phyloP scores from a whole-genome alignment of 1,140 invertebrate species.

The Drosophila bocqueti region DNA sequence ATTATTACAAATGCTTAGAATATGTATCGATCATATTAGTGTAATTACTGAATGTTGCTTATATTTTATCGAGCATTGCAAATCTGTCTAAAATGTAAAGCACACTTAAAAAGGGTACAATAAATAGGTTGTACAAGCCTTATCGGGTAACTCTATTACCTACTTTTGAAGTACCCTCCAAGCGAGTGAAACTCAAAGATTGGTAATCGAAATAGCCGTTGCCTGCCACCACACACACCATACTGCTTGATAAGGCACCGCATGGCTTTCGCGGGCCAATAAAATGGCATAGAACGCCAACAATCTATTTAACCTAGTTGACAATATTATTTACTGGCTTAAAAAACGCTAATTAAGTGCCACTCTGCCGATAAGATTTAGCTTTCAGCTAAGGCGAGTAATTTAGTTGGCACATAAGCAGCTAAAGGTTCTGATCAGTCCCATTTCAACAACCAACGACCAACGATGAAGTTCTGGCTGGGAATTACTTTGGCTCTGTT shows the following conservation, averaged over 20 bases:
- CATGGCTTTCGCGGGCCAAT: slow-evolving; percentile 26
- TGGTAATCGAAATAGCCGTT: slow-evolving; percentile 15
- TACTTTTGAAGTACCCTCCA: slow-evolving; percentile 21
- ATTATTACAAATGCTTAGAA: background rate
- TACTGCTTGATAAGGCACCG: slow-evolving; percentile 46
- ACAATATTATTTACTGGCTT: slow-evolving; percentile 58
- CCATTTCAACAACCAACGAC: slow-evolving; percentile 35
- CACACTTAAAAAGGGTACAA: slow-evolving; percentile 15
- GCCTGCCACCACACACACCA: slow-evolving; percentile 12
- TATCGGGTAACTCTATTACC: slow-evolving; percentile 33
- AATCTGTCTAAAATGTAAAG: too few relatives aligned
- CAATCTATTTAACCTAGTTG: slow-evolving; percentile 34
- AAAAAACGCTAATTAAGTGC: slow-evolving; percentile 53
- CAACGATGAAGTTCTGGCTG: slow-evolving; percentile 55
- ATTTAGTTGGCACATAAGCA: slow-evolving; percentile 34
- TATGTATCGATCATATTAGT: background rate
- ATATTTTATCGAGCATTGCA: background rate
- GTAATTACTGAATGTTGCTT: background rate
- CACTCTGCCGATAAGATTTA: slow-evolving; percentile 60
- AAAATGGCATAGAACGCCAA: slow-evolving; percentile 15
- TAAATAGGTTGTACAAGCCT: slow-evolving; percentile 26
- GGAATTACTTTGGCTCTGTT: slow-evolving; percentile 43
- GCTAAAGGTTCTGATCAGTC: slow-evolving; percentile 39
- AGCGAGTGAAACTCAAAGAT: slow-evolving; percentile 34
- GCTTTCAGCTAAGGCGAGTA: slow-evolving; percentile 13